A percentile compares a stretch with the other conserved stretches of the same genome.
Evolutionary conservation across 2,797 vertebrate species (phyloP).

Genomic region (Sebastes baramenuke): DNA sequence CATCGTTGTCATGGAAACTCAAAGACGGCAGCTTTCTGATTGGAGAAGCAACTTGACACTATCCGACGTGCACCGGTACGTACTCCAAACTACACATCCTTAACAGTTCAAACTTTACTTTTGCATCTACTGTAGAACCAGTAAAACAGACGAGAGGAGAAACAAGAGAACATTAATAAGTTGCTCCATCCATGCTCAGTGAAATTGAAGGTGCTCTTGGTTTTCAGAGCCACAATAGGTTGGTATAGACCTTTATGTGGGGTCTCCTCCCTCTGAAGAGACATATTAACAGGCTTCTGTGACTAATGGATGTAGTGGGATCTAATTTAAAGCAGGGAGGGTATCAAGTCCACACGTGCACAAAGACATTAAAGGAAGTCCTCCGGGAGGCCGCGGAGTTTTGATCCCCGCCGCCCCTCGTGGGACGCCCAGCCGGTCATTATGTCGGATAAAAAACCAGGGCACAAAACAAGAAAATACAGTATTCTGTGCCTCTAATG

Average conservation of each 20-base stretch:
- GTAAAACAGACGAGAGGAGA: background rate
- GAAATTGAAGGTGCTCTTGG: background rate
- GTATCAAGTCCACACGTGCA: slow-evolving; percentile 62
- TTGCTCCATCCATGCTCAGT: too few species aligned
- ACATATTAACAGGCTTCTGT: slow-evolving; percentile 60
- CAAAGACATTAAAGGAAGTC: slow-evolving; percentile 69
- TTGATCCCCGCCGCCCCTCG: slow-evolving; percentile 57
- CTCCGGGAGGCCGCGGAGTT: slow-evolving; percentile 61
- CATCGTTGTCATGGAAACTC: background rate
- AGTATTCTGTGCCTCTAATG: slow-evolving; percentile 28
- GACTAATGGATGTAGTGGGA: slow-evolving; percentile 66
- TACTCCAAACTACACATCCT: background rate
- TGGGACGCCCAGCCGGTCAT: slow-evolving; percentile 47
- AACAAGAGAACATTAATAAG: background rate
- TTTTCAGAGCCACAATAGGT: slow-evolving; percentile 28
- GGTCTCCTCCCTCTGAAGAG: slow-evolving; percentile 47
- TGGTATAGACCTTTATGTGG: slow-evolving; percentile 21
- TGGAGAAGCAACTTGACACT: background rate
- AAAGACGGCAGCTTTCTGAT: background rate
- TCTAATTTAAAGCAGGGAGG: slow-evolving; percentile 67
- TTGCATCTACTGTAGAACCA: background rate
- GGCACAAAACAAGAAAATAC: slow-evolving; percentile 23
- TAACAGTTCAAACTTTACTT: background rate
- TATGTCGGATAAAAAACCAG: slow-evolving; percentile 43
- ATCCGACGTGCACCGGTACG: background rate